Percentiles rank a stretch among this genome's conserved stretches.
Evolutionary conservation across 2,797 vertebrate genomes (phyloP).

Genomic region (Spinus pinus): DNA sequence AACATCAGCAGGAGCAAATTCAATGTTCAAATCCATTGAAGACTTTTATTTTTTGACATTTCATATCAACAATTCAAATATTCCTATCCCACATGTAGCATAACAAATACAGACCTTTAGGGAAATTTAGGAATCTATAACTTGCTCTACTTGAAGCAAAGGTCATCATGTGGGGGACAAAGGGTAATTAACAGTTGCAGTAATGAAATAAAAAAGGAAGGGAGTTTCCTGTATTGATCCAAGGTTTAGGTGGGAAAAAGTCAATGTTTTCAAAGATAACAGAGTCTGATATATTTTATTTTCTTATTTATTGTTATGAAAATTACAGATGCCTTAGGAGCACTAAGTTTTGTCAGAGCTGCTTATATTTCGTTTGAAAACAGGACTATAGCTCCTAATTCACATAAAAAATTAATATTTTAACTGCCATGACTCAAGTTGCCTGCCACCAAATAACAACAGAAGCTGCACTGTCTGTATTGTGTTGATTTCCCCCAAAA

Average conservation of each 20-base stretch:
- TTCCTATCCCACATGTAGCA: neutral
- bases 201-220: neutral
- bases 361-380: neutral
- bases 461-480: neutral
- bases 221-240: neutral
- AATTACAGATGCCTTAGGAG: neutral
- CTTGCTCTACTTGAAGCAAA: neutral
- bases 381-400: neutral
- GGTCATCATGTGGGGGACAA: neutral
- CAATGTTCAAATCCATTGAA: neutral
- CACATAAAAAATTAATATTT: neutral
- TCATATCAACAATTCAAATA: constrained; percentile 33
- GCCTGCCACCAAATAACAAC: neutral
- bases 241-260: neutral
- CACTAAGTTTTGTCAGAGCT: neutral
- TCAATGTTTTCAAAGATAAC: neutral
- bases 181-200: neutral
- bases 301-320: neutral
- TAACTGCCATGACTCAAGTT: neutral
- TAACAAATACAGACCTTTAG: constrained; percentile 22
- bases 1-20: constrained; percentile 47
- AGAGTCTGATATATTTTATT: neutral
- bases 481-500: neutral
- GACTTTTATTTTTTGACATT: constrained; percentile 26
- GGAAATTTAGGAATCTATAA: constrained; percentile 12